A percentile compares a stretch with the other conserved stretches of the same genome.
Conservation (phyloP, 2,113 vertebrate genomes). For the Etia nguti region DNA sequence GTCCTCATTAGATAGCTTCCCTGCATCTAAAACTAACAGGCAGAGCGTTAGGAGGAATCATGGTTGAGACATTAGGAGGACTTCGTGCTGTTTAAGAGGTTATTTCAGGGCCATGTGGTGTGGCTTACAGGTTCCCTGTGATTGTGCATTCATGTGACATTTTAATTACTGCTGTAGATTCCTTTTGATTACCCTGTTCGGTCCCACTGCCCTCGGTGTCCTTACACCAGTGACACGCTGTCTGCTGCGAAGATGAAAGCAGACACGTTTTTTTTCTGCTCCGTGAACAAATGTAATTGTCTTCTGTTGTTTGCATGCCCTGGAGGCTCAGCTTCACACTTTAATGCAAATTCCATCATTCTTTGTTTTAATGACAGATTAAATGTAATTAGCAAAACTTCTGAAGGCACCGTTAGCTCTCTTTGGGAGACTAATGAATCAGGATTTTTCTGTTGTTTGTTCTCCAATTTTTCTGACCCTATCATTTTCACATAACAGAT, state of each 20-base stretch:
- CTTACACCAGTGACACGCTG: slow-evolving; percentile 53
- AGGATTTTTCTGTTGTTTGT: background rate
- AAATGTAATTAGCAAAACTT: slow-evolving; percentile 50
- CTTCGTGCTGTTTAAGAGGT: slow-evolving; percentile 33
- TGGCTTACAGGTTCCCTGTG: slow-evolving; percentile 32
- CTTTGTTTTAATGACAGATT: slow-evolving; percentile 68
- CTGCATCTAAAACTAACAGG: background rate
- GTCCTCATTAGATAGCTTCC: slow-evolving; percentile 44
- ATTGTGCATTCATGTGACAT: slow-evolving; percentile 57
- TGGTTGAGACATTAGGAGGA: slow-evolving; percentile 21
- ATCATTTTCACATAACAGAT: background rate
- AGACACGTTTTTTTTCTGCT: slow-evolving; percentile 8
- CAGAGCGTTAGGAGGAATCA: background rate
- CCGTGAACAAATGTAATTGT: slow-evolving; percentile 60
- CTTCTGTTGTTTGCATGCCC: slow-evolving; percentile 55
- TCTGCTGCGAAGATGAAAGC: slow-evolving; percentile 58
- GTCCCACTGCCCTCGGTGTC: slow-evolving; percentile 52
- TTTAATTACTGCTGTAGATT: slow-evolving; percentile 65
- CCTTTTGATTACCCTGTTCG: slow-evolving; percentile 50
- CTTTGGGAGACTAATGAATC: slow-evolving; percentile 16
- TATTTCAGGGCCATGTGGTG: background rate
- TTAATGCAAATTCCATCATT: slow-evolving; percentile 55
- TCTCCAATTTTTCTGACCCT: background rate
- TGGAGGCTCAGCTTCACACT: slow-evolving; percentile 37
- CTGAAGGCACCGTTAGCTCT: background rate